Evolutionary conservation across 2,113 vertebrate species (phyloP), one percentile per base, ranked within the genome.

Genomic region (Candoia aspera): DNA sequence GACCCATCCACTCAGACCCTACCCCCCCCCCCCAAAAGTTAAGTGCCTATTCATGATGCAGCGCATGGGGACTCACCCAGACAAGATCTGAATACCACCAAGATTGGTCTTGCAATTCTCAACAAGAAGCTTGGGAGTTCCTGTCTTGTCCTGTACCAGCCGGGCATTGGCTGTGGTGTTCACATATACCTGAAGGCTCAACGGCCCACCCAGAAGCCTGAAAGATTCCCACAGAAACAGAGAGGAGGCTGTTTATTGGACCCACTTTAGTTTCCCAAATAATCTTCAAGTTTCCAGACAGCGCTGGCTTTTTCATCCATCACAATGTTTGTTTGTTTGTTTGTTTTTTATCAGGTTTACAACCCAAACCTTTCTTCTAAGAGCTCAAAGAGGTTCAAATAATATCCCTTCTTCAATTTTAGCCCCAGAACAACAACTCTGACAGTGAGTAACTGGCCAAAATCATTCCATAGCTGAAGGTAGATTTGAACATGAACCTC

Each of bases 51-150:
- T 79, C 37, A n/a, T 79, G 68, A 37, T 79, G 2, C 42, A 42
- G 42, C 42, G 3, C 19, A 21, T 33, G 19, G 21, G 2, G 0
- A 95, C 97, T 95, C 91, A 97, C 97, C 97, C 97, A 0, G 33
- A 17, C 58, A 91, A 5, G 12, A 96, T 0, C 68, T 21, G 95
- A 46, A 97, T 92, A 13, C 91, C 95, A 3, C 94, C 94, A 85
- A 96, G 79, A 0, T 91, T 85, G 1, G 93, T 95, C 92, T 62
- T 92, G 94, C 97, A 98, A 58, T 94, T 93, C 91, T 95, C 62
- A 3, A 96, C 58, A 23, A 95, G n/a, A 23, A 96, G 94, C 33
- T 64, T 93, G 55, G 86, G 96, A 3, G 94, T 87, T 0, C 49
- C 94, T 29, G 62, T 33, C 0, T 84, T 33, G 84, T 96, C 93